Percentiles rank a stretch among this genome's conserved stretches.
Conservation (phyloP, 2,113 vertebrate genomes). For the Piliocolobus tephrosceles region DNA sequence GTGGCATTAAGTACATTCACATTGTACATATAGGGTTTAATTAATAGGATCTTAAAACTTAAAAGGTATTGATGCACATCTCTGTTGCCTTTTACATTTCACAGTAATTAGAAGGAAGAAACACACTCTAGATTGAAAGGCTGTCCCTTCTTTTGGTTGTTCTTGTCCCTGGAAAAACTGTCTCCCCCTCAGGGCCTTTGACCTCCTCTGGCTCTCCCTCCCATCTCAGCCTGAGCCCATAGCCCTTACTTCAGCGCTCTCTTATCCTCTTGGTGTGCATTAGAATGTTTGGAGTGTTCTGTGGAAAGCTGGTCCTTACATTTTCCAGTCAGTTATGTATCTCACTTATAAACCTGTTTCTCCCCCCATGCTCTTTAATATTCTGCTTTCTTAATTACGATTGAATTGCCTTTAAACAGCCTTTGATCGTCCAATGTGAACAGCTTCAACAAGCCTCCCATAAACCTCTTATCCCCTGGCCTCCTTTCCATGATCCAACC, state of each 20-base stretch:
- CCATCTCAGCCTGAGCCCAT: neutral
- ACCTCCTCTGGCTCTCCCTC: neutral
- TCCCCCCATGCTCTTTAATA: fast-evolving
- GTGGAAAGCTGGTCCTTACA: fast-evolving
- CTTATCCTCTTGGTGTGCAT: neutral
- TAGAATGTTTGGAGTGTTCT: neutral
- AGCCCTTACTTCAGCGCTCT: too few relatives aligned
- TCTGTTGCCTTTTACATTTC: neutral
- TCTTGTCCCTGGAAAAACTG: neutral
- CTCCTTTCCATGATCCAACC: neutral
- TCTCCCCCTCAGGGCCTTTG: neutral
- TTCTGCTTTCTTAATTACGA: neutral
- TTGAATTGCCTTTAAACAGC: neutral
- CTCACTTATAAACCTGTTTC: neutral
- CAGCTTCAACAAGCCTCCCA: fast-evolving
- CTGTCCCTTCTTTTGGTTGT: neutral
- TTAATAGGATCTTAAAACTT: neutral
- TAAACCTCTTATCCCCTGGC: neutral
- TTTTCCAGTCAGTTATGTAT: neutral
- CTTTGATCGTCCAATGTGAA: neutral
- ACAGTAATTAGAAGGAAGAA: neutral
- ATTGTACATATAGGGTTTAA: neutral
- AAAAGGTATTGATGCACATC: neutral
- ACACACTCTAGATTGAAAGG: neutral
- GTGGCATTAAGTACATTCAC: neutral